Base-by-base conservation (phyloP, 2,888 invertebrate species). In the Agriotes lineatus region DNA sequence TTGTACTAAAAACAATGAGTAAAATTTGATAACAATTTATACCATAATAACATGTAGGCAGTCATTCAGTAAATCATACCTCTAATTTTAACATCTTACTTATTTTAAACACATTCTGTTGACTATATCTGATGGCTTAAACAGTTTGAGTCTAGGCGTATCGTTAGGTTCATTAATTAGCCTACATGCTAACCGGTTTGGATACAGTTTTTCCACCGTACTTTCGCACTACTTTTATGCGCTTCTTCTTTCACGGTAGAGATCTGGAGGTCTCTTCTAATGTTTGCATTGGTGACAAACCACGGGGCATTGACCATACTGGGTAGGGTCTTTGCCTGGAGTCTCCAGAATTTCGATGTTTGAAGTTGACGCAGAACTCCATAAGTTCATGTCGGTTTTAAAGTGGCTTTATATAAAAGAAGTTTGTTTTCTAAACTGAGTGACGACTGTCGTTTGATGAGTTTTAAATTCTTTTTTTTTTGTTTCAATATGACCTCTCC, bases 401-500 rank as follows among this genome's bases (percentile, higher is more conserved):
- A n/a, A n/a, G n/a, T n/a, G n/a, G n/a, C n/a, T n/a, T n/a, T n/a
- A n/a, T 30, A 30, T 9, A 52, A 52, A 7, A 52, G 30, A 6
- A 22, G 25, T 52, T 52, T 52, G 12, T 52, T 52, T 52, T 52
- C 52, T 7, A 52, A 25, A 14, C 25, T 52, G 30, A 52, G 56
- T 56, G 2, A 20, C 7, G 6, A 56, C 35, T 12, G 33, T 16
- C 56, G 12, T 14, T 35, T 35, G 9, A 37, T 68, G 64, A 19
- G 10, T 48, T 39, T 63, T 60, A 30, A 7, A 3, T 7, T n/a
- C 10, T 37, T 37, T 7, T 12, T 37, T 37, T 37, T 37, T 37
- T 12, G 37, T 12, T n/a, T 37, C 37, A 48, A 67, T 73, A 12
- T 5, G n/a, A n/a, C 37, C 37, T 37, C 37, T 37, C n/a, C 37